Conservation (phyloP, 2,113 vertebrate genomes). For the Notarius lentiginosus region DNA sequence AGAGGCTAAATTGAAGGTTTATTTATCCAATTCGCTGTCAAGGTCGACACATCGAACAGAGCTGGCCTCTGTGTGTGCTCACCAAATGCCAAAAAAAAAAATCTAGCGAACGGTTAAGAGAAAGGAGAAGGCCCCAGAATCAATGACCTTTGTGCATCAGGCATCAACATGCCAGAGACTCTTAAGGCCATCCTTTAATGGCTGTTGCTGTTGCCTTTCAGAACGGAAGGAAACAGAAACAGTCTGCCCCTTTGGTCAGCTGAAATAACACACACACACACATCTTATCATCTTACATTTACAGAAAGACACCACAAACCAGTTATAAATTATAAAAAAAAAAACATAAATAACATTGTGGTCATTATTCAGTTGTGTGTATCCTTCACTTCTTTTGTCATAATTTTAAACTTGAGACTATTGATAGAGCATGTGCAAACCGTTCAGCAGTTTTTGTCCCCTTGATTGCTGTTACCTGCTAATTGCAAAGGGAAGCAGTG, state of each 20-base stretch:
- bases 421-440: not conserved
- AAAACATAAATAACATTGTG: not conserved
- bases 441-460: not conserved
- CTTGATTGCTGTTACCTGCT: slow-evolving; percentile 16
- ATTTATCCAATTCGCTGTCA: slow-evolving; percentile 99
- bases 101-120: slow-evolving; percentile 92
- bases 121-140: slow-evolving; percentile 78
- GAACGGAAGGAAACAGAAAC: slow-evolving; percentile 66
- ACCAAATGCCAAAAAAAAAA: slow-evolving; percentile 99
- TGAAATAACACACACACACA: slow-evolving; percentile 51
- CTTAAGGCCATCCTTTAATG: slow-evolving; percentile 85
- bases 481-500: slow-evolving; percentile 10
- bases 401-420: not conserved
- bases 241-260: slow-evolving; percentile 59
- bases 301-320: not conserved
- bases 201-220: slow-evolving; percentile 82
- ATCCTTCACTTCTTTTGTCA: not conserved
- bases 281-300: not conserved
- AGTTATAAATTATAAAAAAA: not conserved
- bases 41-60: slow-evolving; percentile 94
- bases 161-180: slow-evolving; percentile 89
- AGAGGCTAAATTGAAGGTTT: slow-evolving; percentile 99
- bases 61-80: slow-evolving; percentile 92
- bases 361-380: no score
- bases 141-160: slow-evolving; percentile 97